These are phyloP conservation scores for Aldrovandia affinis DNA, from an alignment of 2,797 vertebrate species.

Conservation along the genomic window DNA sequence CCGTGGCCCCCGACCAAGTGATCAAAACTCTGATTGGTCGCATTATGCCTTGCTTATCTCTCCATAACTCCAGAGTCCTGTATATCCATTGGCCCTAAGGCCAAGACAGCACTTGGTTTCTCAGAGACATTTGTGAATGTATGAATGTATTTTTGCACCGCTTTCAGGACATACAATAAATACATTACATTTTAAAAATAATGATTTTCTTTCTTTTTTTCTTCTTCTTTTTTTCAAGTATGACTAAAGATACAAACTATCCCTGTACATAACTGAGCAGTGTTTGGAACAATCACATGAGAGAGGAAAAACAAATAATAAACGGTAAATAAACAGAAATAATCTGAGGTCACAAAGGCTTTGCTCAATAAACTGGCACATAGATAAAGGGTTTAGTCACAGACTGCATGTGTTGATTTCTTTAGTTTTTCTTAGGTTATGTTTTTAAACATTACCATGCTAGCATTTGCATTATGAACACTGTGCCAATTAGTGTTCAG, in stretches of 20 bases:
- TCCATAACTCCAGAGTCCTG: background rate
- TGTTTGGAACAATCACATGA: constrained; percentile 19
- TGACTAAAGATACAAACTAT: constrained; percentile 27
- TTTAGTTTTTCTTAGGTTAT: background rate
- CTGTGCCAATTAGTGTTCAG: constrained; percentile 3
- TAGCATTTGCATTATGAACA: background rate
- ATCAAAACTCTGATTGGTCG: background rate
- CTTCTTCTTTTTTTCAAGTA: constrained; percentile 2
- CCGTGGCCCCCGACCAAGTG: background rate
- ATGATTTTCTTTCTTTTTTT: background rate
- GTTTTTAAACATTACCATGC: background rate
- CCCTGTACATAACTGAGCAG: constrained; percentile 34
- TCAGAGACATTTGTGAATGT: constrained; percentile 31
- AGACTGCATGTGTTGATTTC: constrained; percentile 15
- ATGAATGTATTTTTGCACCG: constrained; percentile 32
- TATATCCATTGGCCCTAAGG: constrained; percentile 15
- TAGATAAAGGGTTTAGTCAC: constrained; percentile 20
- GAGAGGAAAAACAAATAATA: constrained; percentile 14
- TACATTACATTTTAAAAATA: constrained; percentile 28
- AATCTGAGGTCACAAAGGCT: constrained; percentile 23
- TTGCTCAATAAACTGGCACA: constrained; percentile 8
- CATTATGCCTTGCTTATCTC: background rate
- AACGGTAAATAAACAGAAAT: constrained; percentile 11
- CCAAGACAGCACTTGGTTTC: constrained; percentile 22
- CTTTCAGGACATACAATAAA: constrained; percentile 29